Base-by-base conservation (phyloP, 1,140 invertebrate genomes). In the Bradynema listronoti region DNA sequence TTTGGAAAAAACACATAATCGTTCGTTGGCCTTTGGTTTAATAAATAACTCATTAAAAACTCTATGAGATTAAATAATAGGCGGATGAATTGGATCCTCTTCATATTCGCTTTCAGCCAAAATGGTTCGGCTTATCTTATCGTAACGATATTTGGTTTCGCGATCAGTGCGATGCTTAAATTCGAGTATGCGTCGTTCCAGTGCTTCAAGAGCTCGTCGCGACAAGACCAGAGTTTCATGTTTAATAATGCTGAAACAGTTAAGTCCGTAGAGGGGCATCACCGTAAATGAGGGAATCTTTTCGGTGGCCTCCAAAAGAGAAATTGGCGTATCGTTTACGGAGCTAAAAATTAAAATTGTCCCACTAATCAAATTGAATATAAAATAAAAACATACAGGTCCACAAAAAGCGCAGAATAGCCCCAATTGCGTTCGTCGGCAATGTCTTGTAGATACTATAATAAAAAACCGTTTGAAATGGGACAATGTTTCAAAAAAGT, bases 181-280 rank as follows among this genome's bases (percentile, higher is more conserved):
- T 64, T 82, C 84, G n/a, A 96, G 75, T 29, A 97, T 72, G 80
- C 86, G 87, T 54, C 89, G 84, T 82, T 97, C 90, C 65, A 98
- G 85, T 67, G 83, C 82, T 72, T 91, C 85, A 0, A 89, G 84
- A 7, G 92, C 91, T 45, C 83, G 81, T 65, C 87, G 79, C 1
- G 93, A 96, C 0, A 98, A 77, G 1, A 98, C 86, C 14, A 98
- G 77, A 0, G 92, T 96, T 58, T 91, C 86, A 81, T 97, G 88
- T 82, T 97, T 98, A 33, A 97, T 78, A 88, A 98, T 94, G 52
- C 83, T 84, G 72, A 80, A 78, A 84, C 93, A 83, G 79, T 86
- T 86, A 36, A 86, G 73, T 51, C 84, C 90, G 83, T 93, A 96
- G 39, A 86, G 85, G 29, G 93, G 92, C 88, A 96, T 92, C n/a